These are phyloP conservation scores for Torymus tubicola DNA, from an alignment of 2,888 invertebrate species.

Conservation along the genomic window DNA sequence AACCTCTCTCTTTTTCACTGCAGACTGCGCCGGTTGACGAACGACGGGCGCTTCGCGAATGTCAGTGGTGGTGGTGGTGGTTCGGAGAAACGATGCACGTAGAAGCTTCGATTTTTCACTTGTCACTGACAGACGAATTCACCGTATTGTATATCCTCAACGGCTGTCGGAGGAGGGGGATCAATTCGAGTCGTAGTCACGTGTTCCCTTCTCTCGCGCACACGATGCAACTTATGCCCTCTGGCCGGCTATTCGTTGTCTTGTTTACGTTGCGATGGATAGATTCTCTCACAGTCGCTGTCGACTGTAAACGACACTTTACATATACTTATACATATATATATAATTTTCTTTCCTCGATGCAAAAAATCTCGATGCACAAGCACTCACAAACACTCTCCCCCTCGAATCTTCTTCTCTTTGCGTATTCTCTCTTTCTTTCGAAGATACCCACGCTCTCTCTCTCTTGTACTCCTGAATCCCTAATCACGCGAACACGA, in stretches of 20 bases:
- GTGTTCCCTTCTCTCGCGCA: neutral
- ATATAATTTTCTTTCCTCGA: neutral
- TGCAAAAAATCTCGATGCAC: conserved; percentile 32
- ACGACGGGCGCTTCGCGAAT: too few species aligned
- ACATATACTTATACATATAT: too few species aligned
- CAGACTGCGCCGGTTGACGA: too few species aligned
- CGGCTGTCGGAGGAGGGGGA: neutral
- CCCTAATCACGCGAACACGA: conserved; percentile 17
- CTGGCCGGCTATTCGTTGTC: conserved; percentile 1
- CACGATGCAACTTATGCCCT: neutral
- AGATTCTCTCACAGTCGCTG: conserved; percentile 24
- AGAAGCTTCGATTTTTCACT: conserved; percentile 22
- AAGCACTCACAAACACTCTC: conserved; percentile 41
- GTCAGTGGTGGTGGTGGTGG: too few species aligned
- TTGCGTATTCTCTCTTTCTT: neutral
- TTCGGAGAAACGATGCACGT: neutral
- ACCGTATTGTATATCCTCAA: neutral
- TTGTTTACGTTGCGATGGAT: conserved; percentile 3
- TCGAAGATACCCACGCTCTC: conserved; percentile 2
- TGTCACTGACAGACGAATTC: conserved; percentile 24
- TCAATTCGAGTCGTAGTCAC: neutral
- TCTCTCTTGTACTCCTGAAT: neutral
- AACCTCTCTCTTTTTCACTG: too few species aligned
- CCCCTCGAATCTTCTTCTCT: neutral
- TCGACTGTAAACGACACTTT: conserved; percentile 33